Base-by-base conservation (phyloP, 2,888 invertebrate species). In the Dicranocentrus wangi region DNA sequence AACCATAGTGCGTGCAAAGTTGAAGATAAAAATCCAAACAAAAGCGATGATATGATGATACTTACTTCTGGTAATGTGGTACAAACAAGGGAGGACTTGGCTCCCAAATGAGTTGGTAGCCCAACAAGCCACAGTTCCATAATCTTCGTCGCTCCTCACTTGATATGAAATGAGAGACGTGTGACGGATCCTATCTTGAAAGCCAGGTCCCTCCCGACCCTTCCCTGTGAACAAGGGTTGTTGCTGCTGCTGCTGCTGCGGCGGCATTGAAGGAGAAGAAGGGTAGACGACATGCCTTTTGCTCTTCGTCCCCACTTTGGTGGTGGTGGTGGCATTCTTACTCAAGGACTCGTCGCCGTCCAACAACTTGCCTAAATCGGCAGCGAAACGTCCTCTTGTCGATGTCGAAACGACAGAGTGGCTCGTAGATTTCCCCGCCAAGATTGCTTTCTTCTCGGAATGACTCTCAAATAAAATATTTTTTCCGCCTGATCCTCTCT, bases 51-150 rank as follows among this genome's bases (percentile, higher is more conserved):
- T n/a, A n/a, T n/a, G n/a, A 7, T 32, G 32, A 32, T 3, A 63
- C 83, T 83, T 78, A 82, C 84, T 95, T 87, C 94, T 93, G 87
- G 94, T 90, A 78, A 96, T 92, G 89, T 94, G 93, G 88, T 95
- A 94, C 72, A 94, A 89, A 88, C 96, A 96, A 0, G 96, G 95
- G 83, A 91, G 91, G 84, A 92, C 90, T 89, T 96, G 96, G 85
- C 93, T 92, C 28, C 96, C 96, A 17, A 95, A 93, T 84, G 92
- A 92, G 88, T 96, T 96, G 88, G 93, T 93, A 2, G 95, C 95
- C 95, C 95, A 95, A 88, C 96, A 96, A 3, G 94, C 94, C 23
- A 96, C 89, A 87, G 94, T 94, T 82, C 95, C 95, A 85, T 95
- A 91, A 88, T 95, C 95, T 39, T 90, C 88, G 87, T 90, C 90